A percentile compares a stretch with the other conserved stretches of the same genome.
Conservation (phyloP, 2,888 invertebrate genomes). For the Pseudolycoriella hygida region DNA sequence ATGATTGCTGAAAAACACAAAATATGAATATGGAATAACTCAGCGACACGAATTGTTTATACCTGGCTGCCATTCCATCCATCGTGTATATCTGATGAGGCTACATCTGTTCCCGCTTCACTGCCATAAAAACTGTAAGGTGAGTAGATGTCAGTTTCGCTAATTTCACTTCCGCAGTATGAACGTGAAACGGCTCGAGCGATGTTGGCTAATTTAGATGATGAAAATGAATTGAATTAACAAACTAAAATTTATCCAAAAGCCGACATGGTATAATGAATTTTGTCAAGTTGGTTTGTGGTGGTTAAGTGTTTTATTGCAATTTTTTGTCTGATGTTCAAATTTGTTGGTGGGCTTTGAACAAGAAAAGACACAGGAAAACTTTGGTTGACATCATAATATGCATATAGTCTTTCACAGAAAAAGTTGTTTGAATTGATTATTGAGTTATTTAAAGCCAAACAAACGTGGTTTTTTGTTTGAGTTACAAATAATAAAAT, state of each 20-base stretch:
- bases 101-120: constrained; percentile 32
- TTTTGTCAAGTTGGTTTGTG: background rate
- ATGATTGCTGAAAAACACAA: constrained; percentile 2
- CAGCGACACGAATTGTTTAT: constrained; percentile 6
- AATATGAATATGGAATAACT: background rate
- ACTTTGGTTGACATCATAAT: no score
- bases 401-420: no score
- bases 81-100: constrained; percentile 24
- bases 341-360: no score
- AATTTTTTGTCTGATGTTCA: no score
- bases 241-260: background rate
- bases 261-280: background rate
- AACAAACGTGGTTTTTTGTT: no score
- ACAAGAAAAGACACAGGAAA: no score
- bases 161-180: constrained; percentile 66
- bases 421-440: no score
- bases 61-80: constrained; percentile 28
- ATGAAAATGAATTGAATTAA: background rate
- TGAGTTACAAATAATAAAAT: no score
- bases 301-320: no score
- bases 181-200: constrained; percentile 49
- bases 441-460: no score
- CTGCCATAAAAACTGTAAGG: constrained; percentile 58
- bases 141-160: constrained; percentile 67
- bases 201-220: constrained; percentile 21